Conservation (phyloP, 1,140 invertebrate species). For the Magallana gigas region DNA sequence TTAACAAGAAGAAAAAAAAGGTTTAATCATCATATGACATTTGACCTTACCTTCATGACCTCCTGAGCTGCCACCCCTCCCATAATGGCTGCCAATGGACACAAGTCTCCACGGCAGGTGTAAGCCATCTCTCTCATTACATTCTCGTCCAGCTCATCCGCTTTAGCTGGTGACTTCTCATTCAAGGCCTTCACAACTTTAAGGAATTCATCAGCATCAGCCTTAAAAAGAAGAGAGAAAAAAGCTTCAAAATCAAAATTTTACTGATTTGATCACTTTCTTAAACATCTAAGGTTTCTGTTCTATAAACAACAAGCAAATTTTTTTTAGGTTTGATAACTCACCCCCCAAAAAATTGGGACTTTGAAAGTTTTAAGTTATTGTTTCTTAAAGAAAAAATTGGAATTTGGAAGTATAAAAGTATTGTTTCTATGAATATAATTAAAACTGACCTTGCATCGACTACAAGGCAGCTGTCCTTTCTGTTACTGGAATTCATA, state of each 20-base stretch:
- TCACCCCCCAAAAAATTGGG: too few relatives aligned
- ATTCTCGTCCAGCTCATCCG: slow-evolving; percentile 87
- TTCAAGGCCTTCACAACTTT: slow-evolving; percentile 84
- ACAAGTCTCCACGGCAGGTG: slow-evolving; percentile 88
- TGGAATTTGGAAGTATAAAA: too few relatives aligned
- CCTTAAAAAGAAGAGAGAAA: slow-evolving; percentile 71
- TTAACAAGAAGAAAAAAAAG: too few relatives aligned
- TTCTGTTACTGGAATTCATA: slow-evolving; percentile 85
- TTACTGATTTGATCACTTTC: too few relatives aligned
- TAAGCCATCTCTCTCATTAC: slow-evolving; percentile 84
- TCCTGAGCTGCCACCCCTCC: slow-evolving; percentile 98
- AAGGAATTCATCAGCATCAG: slow-evolving; percentile 89
- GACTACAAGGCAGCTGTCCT: slow-evolving; percentile 86
- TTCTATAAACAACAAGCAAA: too few relatives aligned
- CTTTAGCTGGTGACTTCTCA: slow-evolving; percentile 77
- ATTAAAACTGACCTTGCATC: slow-evolving; percentile 80
- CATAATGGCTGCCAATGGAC: slow-evolving; percentile 95
- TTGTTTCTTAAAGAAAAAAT: too few relatives aligned
- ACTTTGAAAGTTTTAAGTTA: too few relatives aligned
- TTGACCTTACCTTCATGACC: slow-evolving; percentile 89
- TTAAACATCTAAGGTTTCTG: too few relatives aligned
- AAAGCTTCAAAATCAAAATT: too few relatives aligned
- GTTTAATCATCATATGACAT: background rate
- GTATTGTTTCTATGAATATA: too few relatives aligned
- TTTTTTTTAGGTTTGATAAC: too few relatives aligned